Evolutionary conservation across 2,113 vertebrate genomes (phyloP).

Genomic region (Symphodus melops): DNA sequence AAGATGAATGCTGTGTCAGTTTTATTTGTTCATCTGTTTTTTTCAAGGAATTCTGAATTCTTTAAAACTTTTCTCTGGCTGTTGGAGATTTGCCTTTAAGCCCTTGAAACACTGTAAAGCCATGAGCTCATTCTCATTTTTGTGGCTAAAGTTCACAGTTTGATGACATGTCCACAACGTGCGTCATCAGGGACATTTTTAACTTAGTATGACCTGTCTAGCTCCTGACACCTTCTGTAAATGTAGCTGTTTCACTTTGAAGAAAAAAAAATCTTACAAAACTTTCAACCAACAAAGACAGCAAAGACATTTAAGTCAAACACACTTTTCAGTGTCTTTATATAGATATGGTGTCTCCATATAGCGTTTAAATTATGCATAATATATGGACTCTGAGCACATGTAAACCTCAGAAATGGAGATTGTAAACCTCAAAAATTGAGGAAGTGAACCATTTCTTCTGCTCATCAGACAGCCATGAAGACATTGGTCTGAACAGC

Average conservation of each 20-base stretch:
- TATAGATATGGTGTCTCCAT: no score
- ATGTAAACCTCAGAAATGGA: not conserved
- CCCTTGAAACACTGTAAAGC: not conserved
- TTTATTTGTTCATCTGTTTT: not conserved
- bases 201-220: not conserved
- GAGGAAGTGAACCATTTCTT: not conserved
- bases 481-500: not conserved
- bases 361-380: no score
- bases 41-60: constrained; percentile 29
- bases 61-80: not conserved
- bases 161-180: constrained; percentile 42
- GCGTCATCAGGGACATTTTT: constrained; percentile 46
- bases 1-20: not conserved
- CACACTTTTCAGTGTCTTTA: no score
- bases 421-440: no score
- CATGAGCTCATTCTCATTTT: constrained; percentile 61
- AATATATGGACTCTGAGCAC: not conserved
- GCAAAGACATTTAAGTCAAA: no score
- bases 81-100: not conserved
- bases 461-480: not conserved
- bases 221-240: not conserved
- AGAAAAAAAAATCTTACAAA: not conserved
- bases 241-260: not conserved
- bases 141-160: constrained; percentile 37
- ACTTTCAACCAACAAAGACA: no score